Evolutionary conservation across 2,797 vertebrate species (phyloP), one percentile per base, ranked within the genome.

Genomic region (Nasua narica): DNA sequence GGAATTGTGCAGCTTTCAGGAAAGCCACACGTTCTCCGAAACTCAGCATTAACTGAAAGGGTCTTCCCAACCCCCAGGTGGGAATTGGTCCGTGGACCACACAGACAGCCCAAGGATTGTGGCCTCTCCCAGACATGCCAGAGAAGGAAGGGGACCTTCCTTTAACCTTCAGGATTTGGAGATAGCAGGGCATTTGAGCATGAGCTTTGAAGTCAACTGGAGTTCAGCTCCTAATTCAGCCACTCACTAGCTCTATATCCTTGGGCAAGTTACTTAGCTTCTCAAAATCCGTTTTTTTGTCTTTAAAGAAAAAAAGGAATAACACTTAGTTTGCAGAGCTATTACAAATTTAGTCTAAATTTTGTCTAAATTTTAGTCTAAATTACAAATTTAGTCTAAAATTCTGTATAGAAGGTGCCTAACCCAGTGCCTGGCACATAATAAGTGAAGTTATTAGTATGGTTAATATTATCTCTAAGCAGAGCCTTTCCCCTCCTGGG

Each of bases 251-350:
- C 89, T 97, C 82, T 96, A 8, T 95, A 86, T 96, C 94, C 91
- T 96, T 97, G 96, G 94, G 95, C 94, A 97, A 94, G 69, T 98
- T 83, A 95, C 85, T 98, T 97, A 94, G 97, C 91, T 95, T 97
- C 62, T 94, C 87, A 58, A 93, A 92, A 96, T 96, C 74, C 94
- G 58, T 96, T 95, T 96, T 87, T 97, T 96, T 52, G 35, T 90
- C 76, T 95, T 35, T 56, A 56, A 56, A 56, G 29, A 95, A 90
- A 88, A 52, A 54, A 79, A 82, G 84, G 72, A 95, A 83, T 96
- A 96, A 90, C 91, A 97, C 96, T 88, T 86, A 89, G 21, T 97
- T 95, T 97, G 96, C 97, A 98, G 97, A 98, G 96, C 96, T 97
- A 87, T 97, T 94, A 86, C 32, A 96, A 87, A 81, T n/a, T n/a